Conservation (phyloP, 2,797 vertebrate species). For the Furcifer pardalis region DNA sequence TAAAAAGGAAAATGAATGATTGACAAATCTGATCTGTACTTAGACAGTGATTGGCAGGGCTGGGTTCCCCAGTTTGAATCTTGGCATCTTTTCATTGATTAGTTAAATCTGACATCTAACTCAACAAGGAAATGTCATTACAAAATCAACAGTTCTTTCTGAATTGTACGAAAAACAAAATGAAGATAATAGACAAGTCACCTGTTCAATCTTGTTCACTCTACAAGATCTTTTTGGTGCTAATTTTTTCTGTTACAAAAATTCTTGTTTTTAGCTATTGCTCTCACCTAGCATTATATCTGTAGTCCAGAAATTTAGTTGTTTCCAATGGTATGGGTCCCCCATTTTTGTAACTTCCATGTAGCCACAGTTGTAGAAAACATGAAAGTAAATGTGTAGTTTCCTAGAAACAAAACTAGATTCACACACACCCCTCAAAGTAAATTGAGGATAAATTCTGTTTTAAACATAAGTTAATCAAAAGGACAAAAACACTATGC, state of each 20-base stretch:
- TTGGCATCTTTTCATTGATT: background rate
- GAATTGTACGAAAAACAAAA: background rate
- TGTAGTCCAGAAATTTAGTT: background rate
- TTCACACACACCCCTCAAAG: too few species aligned
- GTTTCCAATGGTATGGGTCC: background rate
- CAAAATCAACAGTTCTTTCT: constrained; percentile 10
- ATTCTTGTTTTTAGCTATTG: background rate
- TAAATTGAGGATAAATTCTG: background rate
- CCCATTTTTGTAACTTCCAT: background rate
- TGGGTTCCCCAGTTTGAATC: background rate
- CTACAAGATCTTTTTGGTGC: background rate
- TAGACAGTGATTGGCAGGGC: too few species aligned
- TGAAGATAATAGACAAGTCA: background rate
- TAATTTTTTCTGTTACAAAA: background rate
- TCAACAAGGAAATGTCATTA: background rate
- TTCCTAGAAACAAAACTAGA: background rate
- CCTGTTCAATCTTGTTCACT: background rate
- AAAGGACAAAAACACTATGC: background rate
- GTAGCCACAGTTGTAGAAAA: background rate
- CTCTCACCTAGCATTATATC: background rate
- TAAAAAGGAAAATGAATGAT: background rate
- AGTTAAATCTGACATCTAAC: background rate
- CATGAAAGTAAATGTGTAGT: background rate
- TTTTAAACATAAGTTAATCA: background rate
- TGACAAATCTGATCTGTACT: background rate